A percentile compares a stretch with the other conserved stretches of the same genome.
Conservation (phyloP, 2,113 vertebrate genomes). For the Crypturellus undulatus region DNA sequence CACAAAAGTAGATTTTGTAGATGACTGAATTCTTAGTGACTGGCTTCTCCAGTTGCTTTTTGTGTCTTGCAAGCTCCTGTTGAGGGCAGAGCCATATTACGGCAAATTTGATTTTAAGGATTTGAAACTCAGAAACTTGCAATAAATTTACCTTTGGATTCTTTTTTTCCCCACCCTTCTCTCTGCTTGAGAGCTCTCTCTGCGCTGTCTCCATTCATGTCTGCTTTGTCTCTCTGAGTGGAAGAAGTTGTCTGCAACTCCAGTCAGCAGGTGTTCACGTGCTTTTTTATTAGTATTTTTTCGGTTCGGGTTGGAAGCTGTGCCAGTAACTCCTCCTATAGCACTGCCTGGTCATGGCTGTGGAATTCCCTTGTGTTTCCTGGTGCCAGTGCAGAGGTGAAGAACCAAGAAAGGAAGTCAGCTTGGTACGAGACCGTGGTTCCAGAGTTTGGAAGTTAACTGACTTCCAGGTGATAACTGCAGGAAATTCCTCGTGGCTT, state of each 20-base stretch:
- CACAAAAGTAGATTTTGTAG: not conserved
- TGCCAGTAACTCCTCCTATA: not conserved
- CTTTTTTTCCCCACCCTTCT: not conserved
- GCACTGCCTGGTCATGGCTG: not conserved
- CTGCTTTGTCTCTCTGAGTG: no score
- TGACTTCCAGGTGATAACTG: not conserved
- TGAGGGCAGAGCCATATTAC: not conserved
- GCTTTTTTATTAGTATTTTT: not conserved
- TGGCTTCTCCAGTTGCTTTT: not conserved
- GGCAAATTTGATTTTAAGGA: not conserved
- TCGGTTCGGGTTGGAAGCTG: not conserved
- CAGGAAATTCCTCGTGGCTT: not conserved
- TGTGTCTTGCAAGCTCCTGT: not conserved
- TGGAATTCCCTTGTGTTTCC: not conserved
- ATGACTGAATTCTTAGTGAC: constrained; percentile 11
- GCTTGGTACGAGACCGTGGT: accelerated
- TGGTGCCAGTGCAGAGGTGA: not conserved
- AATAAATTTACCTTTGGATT: not conserved
- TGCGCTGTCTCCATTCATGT: not conserved
- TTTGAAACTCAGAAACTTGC: not conserved
- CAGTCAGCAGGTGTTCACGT: not conserved
- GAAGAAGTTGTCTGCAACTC: not conserved
- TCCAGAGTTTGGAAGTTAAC: not conserved
- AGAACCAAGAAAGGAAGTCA: not conserved
- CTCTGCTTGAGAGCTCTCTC: not conserved